Evolutionary conservation across 2,888 invertebrate genomes (phyloP), one percentile per base, ranked within the genome.

Genomic region (Netelia fuscicornis): DNA sequence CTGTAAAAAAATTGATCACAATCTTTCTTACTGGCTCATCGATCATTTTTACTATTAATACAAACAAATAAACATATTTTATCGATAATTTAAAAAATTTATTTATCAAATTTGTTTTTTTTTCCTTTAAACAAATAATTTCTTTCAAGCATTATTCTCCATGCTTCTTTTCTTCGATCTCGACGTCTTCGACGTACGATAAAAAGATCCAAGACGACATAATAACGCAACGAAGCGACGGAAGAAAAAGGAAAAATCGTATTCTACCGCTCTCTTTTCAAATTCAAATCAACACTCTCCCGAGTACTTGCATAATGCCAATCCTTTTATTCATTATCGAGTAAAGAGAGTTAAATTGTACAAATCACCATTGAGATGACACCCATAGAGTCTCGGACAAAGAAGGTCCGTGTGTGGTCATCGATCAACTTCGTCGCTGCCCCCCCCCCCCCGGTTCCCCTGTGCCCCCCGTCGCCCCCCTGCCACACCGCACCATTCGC

Each of bases 351-450:
- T 54, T 68, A 62, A 23, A 20, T 58, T 83, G 13, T 48, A 13
- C 75, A 62, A 79, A 75, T 58, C 67, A 23, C 67, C 77, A 79
- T 83, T 74, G 78, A 83, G 75, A 68, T 78, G 83, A 83, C 79
- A 79, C 74, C 74, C 62, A 74, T 68, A 44, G 20, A n/a, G n/a
- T 70, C 20, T n/a, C 62, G 80, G 72, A 83, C 83, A 80, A 83
- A 79, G 80, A 74, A 80, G n/a, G 56, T 25, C 54, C 54, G 58
- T 75, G 78, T 75, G 62, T 48, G 75, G 71, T 84, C 75, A 84
- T 85, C 82, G 79, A 85, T 86, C 81, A 86, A 86, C 64, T 72
- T 78, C 80, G 70, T 44, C 77, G 65, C 72, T 77, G 62, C 20
- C 60, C 54, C 42, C 44, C 48, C 20, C 30, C 42, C 70, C 42